A percentile compares a stretch with the other conserved stretches of the same genome.
phyloP scores from a whole-genome alignment of 2,113 vertebrate species.

The Poeciliopsis turrubarensis region DNA sequence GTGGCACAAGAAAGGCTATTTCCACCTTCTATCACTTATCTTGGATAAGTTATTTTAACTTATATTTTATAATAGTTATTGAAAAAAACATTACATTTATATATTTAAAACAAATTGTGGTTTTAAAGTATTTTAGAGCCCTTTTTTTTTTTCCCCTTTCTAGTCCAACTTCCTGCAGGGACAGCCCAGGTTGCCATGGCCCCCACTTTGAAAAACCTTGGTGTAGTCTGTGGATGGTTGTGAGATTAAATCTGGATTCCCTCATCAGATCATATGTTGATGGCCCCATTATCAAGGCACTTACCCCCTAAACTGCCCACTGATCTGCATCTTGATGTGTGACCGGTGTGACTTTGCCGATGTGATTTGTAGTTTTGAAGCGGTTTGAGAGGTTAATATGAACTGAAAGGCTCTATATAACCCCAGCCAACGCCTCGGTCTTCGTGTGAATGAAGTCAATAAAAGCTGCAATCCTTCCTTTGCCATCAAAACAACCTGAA shows the following conservation, averaged over 20 bases:
- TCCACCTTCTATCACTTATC: too few relatives aligned
- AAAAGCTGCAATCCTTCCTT: background rate
- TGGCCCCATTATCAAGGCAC: background rate
- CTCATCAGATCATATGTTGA: background rate
- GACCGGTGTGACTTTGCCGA: background rate
- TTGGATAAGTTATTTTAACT: too few relatives aligned
- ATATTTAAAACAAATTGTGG: too few relatives aligned
- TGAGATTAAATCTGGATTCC: background rate
- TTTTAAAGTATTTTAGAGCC: too few relatives aligned
- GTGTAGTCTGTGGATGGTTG: background rate
- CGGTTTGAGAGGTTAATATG: background rate
- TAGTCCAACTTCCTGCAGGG: too few relatives aligned
- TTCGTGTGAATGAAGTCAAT: background rate
- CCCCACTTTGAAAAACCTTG: background rate
- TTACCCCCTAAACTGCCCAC: background rate
- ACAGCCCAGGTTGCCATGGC: too few relatives aligned
- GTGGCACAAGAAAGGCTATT: too few relatives aligned
- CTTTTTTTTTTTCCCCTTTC: too few relatives aligned
- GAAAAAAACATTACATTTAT: too few relatives aligned
- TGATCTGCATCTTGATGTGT: background rate
- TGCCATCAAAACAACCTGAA: constrained; percentile 30
- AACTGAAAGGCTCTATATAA: background rate
- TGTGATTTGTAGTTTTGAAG: background rate
- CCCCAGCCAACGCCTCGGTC: too few relatives aligned
- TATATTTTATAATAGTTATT: too few relatives aligned